Base-by-base conservation (phyloP, 2,888 invertebrate species). In the Polylopha cassiicola region DNA sequence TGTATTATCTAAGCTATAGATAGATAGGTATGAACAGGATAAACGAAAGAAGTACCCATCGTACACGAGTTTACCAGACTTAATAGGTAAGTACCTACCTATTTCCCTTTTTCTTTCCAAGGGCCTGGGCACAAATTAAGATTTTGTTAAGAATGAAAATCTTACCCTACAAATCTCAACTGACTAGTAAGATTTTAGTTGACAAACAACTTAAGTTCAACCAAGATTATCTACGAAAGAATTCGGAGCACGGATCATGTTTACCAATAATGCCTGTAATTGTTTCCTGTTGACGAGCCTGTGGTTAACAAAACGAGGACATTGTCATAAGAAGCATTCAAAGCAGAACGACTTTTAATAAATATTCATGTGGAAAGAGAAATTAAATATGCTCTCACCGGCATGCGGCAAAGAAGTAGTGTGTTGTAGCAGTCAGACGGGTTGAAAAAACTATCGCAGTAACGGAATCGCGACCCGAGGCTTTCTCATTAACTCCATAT, bases 281-380 rank as follows among this genome's bases (percentile, higher is more conserved):
- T 34, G 24, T 41, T 36, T 41, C 41, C 41, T 30, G 41, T 30
- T 30, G 13, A 17, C 20, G 20, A 14, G 13, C 6, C 24, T 30
- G 41, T n/a, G 41, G 36, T 30, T 32, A 16, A 9, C 15, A 26
- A 26, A 17, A 30, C 20, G 30, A 41, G 41, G 30, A 41, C 36
- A 41, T 30, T 24, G 16, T 24, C 24, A 21, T 24, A 17, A 24
- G 30, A 18, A 15, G 14, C 11, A 34, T 23, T 18, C 18, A 30
- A 36, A 29, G 17, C 23, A 20, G 24, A 30, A 36, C 36, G 15
- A 14, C 34, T 21, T 24, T 41, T 30, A 28, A 49, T 49, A 37
- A 39, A 47, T 44, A 49, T 49, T 44, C 42, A 49, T 49, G 36
- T 21, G 34, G 39, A 45, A 47, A 43, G 44, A 47, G 47, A 47